phyloP scores from a whole-genome alignment of 2,888 invertebrate species.

The Drosophila kambysellisi region DNA sequence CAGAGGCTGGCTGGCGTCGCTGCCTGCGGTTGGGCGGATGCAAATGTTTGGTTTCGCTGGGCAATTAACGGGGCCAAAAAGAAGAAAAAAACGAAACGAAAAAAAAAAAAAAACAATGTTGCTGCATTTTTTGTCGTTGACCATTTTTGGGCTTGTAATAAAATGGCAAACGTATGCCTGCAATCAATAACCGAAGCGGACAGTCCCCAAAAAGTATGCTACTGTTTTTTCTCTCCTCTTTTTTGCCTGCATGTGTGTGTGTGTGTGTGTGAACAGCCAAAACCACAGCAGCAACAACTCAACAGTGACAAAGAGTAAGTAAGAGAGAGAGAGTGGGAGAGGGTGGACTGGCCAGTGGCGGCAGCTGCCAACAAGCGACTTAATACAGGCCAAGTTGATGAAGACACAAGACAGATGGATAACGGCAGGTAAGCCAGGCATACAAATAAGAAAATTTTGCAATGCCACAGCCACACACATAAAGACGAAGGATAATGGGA shows the following conservation, averaged over 20 bases:
- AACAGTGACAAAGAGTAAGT: slow-evolving; percentile 33
- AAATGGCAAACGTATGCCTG: slow-evolving; percentile 78
- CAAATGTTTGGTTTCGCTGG: slow-evolving; percentile 80
- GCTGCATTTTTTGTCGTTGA: slow-evolving; percentile 43
- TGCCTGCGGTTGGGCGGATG: slow-evolving; percentile 62
- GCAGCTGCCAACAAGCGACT: slow-evolving; percentile 69
- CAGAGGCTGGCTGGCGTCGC: slow-evolving; percentile 39
- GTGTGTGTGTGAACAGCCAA: slow-evolving; percentile 13
- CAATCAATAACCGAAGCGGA: slow-evolving; percentile 71
- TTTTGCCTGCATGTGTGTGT: background rate
- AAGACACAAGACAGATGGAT: slow-evolving; percentile 80
- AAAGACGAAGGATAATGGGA: slow-evolving; percentile 17
- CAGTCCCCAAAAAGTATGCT: slow-evolving; percentile 53
- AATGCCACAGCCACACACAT: slow-evolving; percentile 23
- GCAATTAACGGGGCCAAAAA: slow-evolving; percentile 72
- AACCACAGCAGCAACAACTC: slow-evolving; percentile 40
- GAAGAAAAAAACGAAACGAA: background rate
- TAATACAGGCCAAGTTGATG: slow-evolving; percentile 78
- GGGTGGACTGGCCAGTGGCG: slow-evolving; percentile 2
- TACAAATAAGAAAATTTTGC: slow-evolving; percentile 76
- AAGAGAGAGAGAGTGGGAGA: background rate
- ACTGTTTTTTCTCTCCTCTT: slow-evolving; percentile 23
- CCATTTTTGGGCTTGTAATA: slow-evolving; percentile 67
- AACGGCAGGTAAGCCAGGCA: slow-evolving; percentile 76
- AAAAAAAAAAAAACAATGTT: slow-evolving; percentile 48